Evolutionary conservation across 2,113 vertebrate genomes (phyloP).

Genomic region (Upupa epops): DNA sequence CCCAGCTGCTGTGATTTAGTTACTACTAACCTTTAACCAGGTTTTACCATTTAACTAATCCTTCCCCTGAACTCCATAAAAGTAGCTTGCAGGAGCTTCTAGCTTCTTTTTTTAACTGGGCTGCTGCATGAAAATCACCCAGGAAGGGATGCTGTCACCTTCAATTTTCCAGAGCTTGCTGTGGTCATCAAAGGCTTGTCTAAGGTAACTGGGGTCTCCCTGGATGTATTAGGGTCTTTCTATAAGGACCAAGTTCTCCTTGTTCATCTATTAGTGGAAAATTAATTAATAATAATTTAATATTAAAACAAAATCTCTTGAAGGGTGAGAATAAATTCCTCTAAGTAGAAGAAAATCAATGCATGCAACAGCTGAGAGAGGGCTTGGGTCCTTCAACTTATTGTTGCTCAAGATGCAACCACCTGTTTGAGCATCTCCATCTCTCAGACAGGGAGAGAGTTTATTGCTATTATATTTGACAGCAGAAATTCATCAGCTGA

Average conservation of each 20-base stretch:
- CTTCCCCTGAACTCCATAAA: neutral
- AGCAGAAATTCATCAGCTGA: constrained; percentile 7
- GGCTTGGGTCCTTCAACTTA: neutral
- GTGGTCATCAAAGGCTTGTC: fast-evolving
- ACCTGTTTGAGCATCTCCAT: neutral
- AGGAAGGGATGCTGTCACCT: fast-evolving
- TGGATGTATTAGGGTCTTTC: fast-evolving
- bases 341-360: neutral
- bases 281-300: neutral
- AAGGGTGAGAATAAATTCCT: neutral
- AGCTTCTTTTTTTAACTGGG: fast-evolving
- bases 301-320: neutral
- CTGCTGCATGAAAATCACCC: neutral
- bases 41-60: neutral
- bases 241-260: neutral
- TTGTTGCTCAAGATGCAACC: neutral
- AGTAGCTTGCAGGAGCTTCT: fast-evolving
- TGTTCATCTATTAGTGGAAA: neutral
- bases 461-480: neutral
- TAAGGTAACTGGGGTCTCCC: fast-evolving
- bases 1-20: neutral
- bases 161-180: neutral
- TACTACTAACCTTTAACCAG: neutral
- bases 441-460: neutral
- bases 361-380: neutral